These are phyloP conservation scores for Nasonia vitripennis DNA, from an alignment of 1,140 invertebrate species.

Conservation along the genomic window DNA sequence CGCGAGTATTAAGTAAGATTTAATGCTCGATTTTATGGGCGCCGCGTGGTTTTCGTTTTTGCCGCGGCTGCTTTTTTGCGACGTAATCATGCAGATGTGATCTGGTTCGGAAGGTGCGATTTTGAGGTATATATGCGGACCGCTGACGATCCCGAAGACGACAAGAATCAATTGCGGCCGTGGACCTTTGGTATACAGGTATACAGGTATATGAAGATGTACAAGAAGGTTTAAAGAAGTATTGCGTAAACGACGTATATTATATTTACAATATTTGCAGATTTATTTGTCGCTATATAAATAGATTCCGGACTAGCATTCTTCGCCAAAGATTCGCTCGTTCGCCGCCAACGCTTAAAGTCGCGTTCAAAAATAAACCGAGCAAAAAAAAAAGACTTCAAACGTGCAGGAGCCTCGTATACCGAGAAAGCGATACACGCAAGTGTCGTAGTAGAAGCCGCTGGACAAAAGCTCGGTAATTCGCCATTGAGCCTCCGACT, in stretches of 20 bases:
- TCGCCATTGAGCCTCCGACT: background rate
- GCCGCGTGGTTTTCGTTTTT: background rate
- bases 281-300: background rate
- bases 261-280: too few species aligned
- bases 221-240: too few species aligned
- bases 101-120: background rate
- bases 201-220: too few species aligned
- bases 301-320: background rate
- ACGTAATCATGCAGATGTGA: background rate
- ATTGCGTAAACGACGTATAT: too few species aligned
- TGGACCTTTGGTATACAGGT: background rate
- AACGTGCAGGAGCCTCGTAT: background rate
- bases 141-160: background rate
- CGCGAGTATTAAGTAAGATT: constrained; percentile 3
- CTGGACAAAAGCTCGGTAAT: background rate
- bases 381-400: background rate
- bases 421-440: background rate
- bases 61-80: background rate
- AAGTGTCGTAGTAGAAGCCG: background rate
- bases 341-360: background rate
- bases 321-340: background rate
- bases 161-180: background rate
- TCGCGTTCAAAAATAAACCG: background rate
- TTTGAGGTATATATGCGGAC: background rate
- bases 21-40: background rate